Evolutionary conservation across 2,888 invertebrate species (phyloP).

Genomic region (Brenthis ino): DNA sequence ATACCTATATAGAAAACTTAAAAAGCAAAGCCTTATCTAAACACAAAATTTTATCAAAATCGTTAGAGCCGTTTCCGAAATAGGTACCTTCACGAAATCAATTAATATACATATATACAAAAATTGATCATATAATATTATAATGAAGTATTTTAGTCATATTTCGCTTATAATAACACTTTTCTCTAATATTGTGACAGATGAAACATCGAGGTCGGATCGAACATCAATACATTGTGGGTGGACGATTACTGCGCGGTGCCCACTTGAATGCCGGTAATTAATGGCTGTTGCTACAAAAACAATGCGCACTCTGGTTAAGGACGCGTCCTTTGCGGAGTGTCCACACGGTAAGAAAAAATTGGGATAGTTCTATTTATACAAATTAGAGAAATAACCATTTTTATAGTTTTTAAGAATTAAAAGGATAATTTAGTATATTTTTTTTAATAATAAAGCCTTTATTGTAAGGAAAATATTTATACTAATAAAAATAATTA

Average conservation of each 20-base stretch:
- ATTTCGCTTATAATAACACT: neutral
- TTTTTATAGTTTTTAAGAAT: too few relatives aligned
- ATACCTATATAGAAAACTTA: too few relatives aligned
- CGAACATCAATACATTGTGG: slow-evolving; percentile 60
- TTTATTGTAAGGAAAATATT: too few relatives aligned
- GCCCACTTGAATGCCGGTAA: slow-evolving; percentile 70
- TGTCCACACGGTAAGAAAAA: slow-evolving; percentile 41
- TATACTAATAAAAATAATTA: too few relatives aligned
- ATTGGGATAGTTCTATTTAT: neutral
- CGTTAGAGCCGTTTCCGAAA: too few relatives aligned
- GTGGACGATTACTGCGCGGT: slow-evolving; percentile 68
- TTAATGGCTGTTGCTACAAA: slow-evolving; percentile 68
- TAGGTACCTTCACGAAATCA: too few relatives aligned
- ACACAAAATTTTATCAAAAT: too few relatives aligned
- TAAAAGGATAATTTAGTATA: too few relatives aligned
- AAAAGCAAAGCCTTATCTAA: too few relatives aligned
- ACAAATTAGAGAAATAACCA: too few relatives aligned
- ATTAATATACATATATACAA: too few relatives aligned
- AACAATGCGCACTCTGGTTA: slow-evolving; percentile 70
- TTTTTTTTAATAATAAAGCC: too few relatives aligned
- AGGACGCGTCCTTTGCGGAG: slow-evolving; percentile 62
- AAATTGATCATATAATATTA: neutral
- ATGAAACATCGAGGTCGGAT: slow-evolving; percentile 54
- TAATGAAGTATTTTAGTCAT: neutral
- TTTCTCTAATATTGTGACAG: slow-evolving; percentile 24